These are phyloP conservation scores for Callorhinus ursinus DNA, from an alignment of 2,113 vertebrate species.

Conservation along the genomic window DNA sequence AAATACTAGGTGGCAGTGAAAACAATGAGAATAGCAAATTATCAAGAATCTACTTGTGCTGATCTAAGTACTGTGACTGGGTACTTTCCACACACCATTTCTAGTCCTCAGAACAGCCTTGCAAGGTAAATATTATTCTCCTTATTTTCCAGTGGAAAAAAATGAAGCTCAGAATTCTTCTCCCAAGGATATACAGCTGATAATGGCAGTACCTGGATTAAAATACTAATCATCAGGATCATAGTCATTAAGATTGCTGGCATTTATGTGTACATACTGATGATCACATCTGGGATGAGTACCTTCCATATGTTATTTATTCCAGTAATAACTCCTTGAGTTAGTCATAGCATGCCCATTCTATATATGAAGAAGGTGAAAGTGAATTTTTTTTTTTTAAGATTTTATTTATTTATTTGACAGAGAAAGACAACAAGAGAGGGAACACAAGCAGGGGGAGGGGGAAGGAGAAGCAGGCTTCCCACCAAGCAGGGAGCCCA, in stretches of 20 bases:
- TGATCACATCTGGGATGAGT: background rate
- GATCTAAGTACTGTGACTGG: background rate
- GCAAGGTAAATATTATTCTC: background rate
- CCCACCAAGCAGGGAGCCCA: too few relatives aligned
- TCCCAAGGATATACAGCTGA: background rate
- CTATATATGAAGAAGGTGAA: background rate
- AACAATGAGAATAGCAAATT: background rate
- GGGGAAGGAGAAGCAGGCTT: too few relatives aligned
- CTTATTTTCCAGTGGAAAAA: conserved; percentile 2
- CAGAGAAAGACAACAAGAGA: too few relatives aligned
- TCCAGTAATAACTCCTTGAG: background rate
- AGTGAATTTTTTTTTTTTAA: background rate
- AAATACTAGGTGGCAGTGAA: background rate
- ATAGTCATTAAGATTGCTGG: background rate
- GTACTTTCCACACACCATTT: background rate
- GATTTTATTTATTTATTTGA: too few relatives aligned
- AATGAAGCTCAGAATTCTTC: background rate
- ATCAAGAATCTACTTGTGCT: background rate
- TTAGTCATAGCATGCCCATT: background rate
- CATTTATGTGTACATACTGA: background rate
- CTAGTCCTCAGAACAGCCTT: background rate
- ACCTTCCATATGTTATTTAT: background rate
- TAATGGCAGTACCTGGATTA: background rate
- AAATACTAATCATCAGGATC: background rate
- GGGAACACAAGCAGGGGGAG: too few relatives aligned